Base-by-base conservation (phyloP, 2,888 invertebrate species). In the Dermolepida albohirtum region DNA sequence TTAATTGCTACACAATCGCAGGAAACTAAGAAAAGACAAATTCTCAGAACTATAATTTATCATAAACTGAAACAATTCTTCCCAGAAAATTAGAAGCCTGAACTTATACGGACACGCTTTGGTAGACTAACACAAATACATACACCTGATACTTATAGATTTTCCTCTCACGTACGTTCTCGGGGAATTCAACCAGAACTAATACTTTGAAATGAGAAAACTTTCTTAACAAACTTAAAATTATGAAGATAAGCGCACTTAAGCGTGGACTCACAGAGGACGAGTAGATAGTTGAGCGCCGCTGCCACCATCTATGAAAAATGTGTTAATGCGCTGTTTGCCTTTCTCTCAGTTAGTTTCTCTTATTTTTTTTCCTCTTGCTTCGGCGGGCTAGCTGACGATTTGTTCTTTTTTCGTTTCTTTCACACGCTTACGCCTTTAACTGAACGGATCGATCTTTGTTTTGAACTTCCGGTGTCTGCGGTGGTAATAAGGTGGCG, bases 201-300 rank as follows among this genome's bases (percentile, higher is more conserved):
- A 63, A 67, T 67, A 63, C 67, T 63, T 67, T 52, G 52, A 67
- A 47, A 67, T 67, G 63, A 62, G 67, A 63, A 67, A 67, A 67
- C 67, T 67, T 67, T 63, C 67, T 27, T 54, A 63, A 63, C 62
- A 29, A 67, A 67, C 63, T 52, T 62, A 62, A 67, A 67, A 57
- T 66, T 66, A 66, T 57, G 55, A 64, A 64, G 64, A 64, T 51
- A 52, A 40, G 17, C 50, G 51, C 40, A 52, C 40, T 64, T 64
- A 52, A 57, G 22, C 27, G 44, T 6, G 22, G 41, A 41, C 43
- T 57, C 12, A 44, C 43, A 10, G 22, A 22, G 22, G 6, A 27
- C 8, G 43, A 17, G 6, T n/a, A 57, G 43, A 44, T 22, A 44
- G 27, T 12, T 12, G 8, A 57, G 44, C 27, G 41, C n/a, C 12